Evolutionary conservation across 2,113 vertebrate species (phyloP).

Genomic region (Alethe castanea): DNA sequence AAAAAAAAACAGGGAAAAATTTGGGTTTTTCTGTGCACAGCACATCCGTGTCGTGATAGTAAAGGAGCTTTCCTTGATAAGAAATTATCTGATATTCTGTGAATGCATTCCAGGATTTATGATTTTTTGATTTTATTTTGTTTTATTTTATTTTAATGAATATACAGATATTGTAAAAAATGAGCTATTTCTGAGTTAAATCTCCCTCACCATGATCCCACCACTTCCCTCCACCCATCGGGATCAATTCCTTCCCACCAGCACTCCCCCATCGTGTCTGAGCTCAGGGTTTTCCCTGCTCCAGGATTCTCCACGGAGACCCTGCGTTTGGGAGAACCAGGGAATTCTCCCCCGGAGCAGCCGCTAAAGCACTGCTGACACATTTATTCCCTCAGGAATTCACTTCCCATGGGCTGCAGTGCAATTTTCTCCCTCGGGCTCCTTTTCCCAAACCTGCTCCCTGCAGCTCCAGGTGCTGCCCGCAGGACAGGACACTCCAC

Average conservation of each 20-base stretch:
- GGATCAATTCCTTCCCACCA: not conserved
- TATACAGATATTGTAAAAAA: not conserved
- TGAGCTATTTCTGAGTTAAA: not conserved
- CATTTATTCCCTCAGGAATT: not conserved
- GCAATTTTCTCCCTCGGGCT: not conserved
- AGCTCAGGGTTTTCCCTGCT: not conserved
- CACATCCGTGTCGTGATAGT: not conserved
- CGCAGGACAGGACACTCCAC: not conserved
- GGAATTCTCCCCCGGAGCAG: not conserved
- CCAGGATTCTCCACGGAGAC: not conserved
- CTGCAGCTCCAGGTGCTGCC: not conserved
- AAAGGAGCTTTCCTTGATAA: not conserved
- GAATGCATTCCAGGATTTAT: not conserved
- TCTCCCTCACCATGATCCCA: not conserved
- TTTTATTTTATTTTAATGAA: not conserved
- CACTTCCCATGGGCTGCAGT: not conserved
- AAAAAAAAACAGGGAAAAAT: not conserved
- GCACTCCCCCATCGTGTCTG: not conserved
- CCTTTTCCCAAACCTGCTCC: not conserved
- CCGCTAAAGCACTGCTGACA: not conserved
- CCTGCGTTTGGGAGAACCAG: not conserved
- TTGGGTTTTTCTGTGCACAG: accelerated
- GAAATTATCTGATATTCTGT: not conserved
- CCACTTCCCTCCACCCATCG: accelerated
- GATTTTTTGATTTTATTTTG: no score